Evolutionary conservation across 2,797 vertebrate species (phyloP), one percentile per base, ranked within the genome.

Genomic region (Rallus crepitans): DNA sequence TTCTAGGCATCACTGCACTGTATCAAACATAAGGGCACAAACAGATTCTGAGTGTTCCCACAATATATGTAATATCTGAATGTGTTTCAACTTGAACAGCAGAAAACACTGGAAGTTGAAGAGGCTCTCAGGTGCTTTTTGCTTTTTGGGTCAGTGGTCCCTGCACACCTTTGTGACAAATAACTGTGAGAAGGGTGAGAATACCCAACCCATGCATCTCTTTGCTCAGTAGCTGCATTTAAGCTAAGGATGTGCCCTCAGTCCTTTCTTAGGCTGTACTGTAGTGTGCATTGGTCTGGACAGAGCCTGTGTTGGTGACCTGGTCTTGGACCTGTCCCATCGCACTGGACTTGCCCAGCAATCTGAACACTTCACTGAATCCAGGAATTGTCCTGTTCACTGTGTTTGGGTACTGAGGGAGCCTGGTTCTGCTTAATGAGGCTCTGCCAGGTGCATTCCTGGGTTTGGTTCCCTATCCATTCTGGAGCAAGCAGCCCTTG

Each of bases 181-280:
- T 23, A 45, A 4, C 19, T 25, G 31, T 63, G 31, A 42, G 28
- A 40, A 59, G 23, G 15, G 7, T 59, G 24, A 70, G 12, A 18
- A 12, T 25, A 10, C 11, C 8, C 15, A 16, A 5, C 10, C 9
- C 9, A 12, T 0, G 5, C 17, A 27, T 21, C 8, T 2, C 23
- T 31, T 35, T 42, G 13, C 52, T 59, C 25, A 48, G 30, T 18
- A 56, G 33, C 19, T 72, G n/a, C 18, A 37, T 66, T 76, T 55
- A 69, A 69, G 40, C 14, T 21, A 48, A 48, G 16, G 15, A 16
- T 9, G 12, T 53, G 18, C 33, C 25, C 8, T 42, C 48, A 25
- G 21, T 8, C 27, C 27, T 60, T 24, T 6, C 17, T 31, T 60
- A 35, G 31, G 37, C 18, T 59, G 21, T 69, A 45, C n/a, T 27